A percentile compares a stretch with the other conserved stretches of the same genome.
phyloP scores from a whole-genome alignment of 2,888 invertebrate species.

The Callinectes sapidus region DNA sequence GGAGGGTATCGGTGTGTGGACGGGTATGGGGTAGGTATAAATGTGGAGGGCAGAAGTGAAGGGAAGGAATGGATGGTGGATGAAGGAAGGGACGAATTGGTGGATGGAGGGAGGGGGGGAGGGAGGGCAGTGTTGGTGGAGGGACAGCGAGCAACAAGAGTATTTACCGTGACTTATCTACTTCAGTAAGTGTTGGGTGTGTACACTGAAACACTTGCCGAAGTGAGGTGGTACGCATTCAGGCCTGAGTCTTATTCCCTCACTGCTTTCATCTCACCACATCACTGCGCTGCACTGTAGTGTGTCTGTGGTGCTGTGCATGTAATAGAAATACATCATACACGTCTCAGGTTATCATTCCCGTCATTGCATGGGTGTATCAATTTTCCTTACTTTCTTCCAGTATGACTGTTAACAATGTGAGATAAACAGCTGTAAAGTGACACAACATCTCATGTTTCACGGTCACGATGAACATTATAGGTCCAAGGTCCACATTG shows the following conservation, averaged over 20 bases:
- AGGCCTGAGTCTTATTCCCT: neutral
- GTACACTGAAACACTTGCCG: neutral
- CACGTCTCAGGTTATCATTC: neutral
- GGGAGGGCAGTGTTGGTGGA: neutral
- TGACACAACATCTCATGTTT: neutral
- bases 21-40: neutral
- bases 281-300: neutral
- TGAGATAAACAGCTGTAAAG: constrained; percentile 19
- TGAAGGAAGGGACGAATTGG: neutral
- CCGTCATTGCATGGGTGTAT: neutral
- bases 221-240: neutral
- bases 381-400: neutral
- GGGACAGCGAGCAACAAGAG: neutral
- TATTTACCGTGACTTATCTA: neutral
- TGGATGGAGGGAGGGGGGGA: neutral
- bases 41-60: neutral
- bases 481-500: neutral
- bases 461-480: neutral
- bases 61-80: neutral
- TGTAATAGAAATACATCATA: neutral
- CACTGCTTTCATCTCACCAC: neutral
- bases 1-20: neutral
- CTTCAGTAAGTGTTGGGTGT: neutral
- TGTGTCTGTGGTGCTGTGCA: neutral
- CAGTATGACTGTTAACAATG: neutral